Conservation (phyloP, 1,140 invertebrate species). For the Lysiphlebus fabarum region DNA sequence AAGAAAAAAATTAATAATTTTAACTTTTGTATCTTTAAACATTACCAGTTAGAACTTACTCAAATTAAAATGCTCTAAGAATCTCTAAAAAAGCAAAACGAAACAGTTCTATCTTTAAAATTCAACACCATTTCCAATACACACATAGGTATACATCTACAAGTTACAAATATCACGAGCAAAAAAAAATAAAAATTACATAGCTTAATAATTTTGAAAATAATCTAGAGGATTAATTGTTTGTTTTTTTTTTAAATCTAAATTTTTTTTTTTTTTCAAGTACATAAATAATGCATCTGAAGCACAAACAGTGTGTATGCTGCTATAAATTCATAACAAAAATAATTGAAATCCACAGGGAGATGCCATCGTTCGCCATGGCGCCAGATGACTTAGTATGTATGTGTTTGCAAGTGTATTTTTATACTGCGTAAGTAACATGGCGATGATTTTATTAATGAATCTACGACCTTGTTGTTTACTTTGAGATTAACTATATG, state of each 20-base stretch:
- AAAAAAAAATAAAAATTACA: conserved; percentile 7
- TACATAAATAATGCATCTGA: conserved; percentile 4
- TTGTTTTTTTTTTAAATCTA: neutral
- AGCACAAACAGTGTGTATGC: too few species aligned
- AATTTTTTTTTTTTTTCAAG: neutral
- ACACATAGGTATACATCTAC: neutral
- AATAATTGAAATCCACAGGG: conserved; percentile 21
- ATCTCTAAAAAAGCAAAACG: conserved; percentile 23
- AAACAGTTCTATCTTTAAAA: conserved; percentile 25
- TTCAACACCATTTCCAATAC: conserved; percentile 11
- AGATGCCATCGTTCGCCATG: conserved; percentile 27
- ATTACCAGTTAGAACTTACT: conserved; percentile 9
- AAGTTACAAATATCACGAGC: neutral
- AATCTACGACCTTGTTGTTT: too few species aligned
- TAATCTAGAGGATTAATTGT: neutral
- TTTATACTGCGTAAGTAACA: too few species aligned
- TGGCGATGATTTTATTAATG: too few species aligned
- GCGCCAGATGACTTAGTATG: conserved; percentile 21
- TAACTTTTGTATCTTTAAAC: neutral
- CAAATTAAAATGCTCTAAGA: conserved; percentile 18
- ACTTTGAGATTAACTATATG: too few species aligned
- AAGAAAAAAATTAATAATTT: neutral
- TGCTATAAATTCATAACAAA: conserved; percentile 1
- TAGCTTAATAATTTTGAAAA: neutral
- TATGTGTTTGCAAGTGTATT: conserved; percentile 10